These are phyloP conservation scores for Lucilia sericata DNA, from an alignment of 1,140 invertebrate genomes.

Conservation along the genomic window DNA sequence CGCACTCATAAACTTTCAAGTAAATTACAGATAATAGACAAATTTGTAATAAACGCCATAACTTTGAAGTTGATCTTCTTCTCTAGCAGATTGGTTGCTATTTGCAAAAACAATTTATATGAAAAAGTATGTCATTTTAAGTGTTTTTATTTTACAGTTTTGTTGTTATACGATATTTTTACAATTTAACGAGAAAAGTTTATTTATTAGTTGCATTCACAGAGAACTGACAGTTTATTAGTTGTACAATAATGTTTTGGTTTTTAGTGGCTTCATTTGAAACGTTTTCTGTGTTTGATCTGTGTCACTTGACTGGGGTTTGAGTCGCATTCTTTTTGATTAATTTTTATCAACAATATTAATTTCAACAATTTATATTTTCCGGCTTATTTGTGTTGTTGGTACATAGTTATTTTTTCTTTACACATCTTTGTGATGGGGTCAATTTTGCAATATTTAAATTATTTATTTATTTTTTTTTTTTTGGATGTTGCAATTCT, in stretches of 20 bases:
- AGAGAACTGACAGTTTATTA: background rate
- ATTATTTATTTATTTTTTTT: too few species aligned
- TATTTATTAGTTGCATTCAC: background rate
- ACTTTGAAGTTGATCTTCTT: background rate
- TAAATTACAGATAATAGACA: background rate
- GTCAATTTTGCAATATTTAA: background rate
- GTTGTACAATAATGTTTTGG: background rate
- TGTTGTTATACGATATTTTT: constrained; percentile 24
- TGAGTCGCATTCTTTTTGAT: constrained; percentile 11
- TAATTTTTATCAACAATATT: constrained; percentile 6
- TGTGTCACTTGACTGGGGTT: background rate
- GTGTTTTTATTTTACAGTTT: background rate
- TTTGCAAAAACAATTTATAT: background rate
- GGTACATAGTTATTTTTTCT: background rate
- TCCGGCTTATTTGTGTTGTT: background rate
- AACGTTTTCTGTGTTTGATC: background rate
- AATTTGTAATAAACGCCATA: background rate
- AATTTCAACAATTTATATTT: constrained; percentile 20
- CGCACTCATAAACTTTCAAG: too few species aligned
- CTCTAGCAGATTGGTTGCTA: background rate
- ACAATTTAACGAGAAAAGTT: constrained; percentile 5
- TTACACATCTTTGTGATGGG: background rate
- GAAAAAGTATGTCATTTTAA: constrained; percentile 15
- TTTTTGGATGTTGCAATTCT: too few species aligned
- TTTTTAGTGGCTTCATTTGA: background rate